phyloP scores from a whole-genome alignment of 1,140 invertebrate genomes.

The Kradibia gibbosae region DNA sequence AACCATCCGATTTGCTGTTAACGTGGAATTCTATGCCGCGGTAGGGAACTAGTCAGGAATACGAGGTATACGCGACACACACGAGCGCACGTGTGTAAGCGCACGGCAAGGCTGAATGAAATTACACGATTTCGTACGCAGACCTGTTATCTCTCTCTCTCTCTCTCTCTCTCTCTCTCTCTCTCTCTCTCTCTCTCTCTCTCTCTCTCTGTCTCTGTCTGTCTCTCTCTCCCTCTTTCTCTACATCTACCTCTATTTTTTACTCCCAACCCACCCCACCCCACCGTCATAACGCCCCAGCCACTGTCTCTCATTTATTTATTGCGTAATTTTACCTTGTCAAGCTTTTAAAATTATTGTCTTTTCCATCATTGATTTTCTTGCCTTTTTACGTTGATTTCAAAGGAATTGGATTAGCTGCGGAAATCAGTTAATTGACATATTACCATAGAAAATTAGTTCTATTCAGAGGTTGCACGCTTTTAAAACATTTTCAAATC shows the following conservation, averaged over 20 bases:
- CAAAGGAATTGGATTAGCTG: background rate
- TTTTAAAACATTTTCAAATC: too few relatives aligned
- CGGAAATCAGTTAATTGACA: too few relatives aligned
- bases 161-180: too few relatives aligned
- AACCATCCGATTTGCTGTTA: slow-evolving; percentile 7
- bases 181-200: too few relatives aligned
- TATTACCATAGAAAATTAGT: too few relatives aligned
- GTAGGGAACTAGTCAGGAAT: background rate
- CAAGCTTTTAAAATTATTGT: background rate
- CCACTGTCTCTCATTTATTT: too few relatives aligned
- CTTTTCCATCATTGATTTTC: background rate
- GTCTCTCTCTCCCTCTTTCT: too few relatives aligned
- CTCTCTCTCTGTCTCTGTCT: too few relatives aligned
- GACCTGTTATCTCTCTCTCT: background rate
- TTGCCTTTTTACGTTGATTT: background rate
- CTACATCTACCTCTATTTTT: too few relatives aligned
- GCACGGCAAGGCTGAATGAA: background rate
- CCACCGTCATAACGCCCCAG: too few relatives aligned
- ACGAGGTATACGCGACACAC: background rate
- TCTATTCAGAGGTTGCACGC: too few relatives aligned
- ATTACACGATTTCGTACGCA: background rate
- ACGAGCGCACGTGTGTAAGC: background rate
- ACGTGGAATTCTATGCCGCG: background rate
- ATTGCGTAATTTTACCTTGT: background rate
- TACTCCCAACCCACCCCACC: too few relatives aligned